Percentiles rank a stretch among this genome's conserved stretches.
These are phyloP conservation scores for Pygoscelis adeliae DNA, from an alignment of 2,113 vertebrate species.

Conservation along the genomic window DNA sequence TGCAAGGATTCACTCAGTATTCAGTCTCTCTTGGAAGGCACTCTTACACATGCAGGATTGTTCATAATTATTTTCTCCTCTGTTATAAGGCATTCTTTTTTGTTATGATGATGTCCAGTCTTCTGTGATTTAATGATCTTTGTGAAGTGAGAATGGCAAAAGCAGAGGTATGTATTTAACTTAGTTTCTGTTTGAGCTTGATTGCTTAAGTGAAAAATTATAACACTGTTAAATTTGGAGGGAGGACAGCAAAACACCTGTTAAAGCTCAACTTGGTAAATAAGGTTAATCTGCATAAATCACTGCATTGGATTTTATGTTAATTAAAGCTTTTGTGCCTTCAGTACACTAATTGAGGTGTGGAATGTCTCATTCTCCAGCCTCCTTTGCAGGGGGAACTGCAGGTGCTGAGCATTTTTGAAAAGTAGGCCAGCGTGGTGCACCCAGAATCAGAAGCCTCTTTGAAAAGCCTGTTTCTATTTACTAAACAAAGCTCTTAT, in stretches of 20 bases:
- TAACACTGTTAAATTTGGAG: not conserved
- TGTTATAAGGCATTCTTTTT: not conserved
- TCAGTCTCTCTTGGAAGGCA: not conserved
- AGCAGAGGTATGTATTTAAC: not conserved
- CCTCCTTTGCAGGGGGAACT: not conserved
- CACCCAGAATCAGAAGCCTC: not conserved
- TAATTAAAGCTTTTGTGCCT: conserved; percentile 54
- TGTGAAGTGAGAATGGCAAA: not conserved
- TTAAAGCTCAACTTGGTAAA: conserved; percentile 34
- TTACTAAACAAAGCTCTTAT: conserved; percentile 49
- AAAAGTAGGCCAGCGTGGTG: conserved; percentile 33
- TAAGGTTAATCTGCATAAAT: conserved; percentile 49
- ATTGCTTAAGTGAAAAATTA: not conserved
- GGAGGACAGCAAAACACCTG: conserved; percentile 14
- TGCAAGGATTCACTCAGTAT: not conserved
- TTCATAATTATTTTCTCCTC: not conserved
- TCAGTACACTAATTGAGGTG: conserved; percentile 31
- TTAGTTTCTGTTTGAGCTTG: not conserved
- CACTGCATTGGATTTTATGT: not conserved
- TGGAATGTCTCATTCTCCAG: conserved; percentile 34
- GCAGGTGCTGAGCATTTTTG: conserved; percentile 27
- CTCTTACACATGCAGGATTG: not conserved
- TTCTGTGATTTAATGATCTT: not conserved
- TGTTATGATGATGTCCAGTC: not conserved
- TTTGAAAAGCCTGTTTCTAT: conserved; percentile 29